These are phyloP conservation scores for Eurytoma californica DNA, from an alignment of 2,888 invertebrate genomes.

Conservation along the genomic window DNA sequence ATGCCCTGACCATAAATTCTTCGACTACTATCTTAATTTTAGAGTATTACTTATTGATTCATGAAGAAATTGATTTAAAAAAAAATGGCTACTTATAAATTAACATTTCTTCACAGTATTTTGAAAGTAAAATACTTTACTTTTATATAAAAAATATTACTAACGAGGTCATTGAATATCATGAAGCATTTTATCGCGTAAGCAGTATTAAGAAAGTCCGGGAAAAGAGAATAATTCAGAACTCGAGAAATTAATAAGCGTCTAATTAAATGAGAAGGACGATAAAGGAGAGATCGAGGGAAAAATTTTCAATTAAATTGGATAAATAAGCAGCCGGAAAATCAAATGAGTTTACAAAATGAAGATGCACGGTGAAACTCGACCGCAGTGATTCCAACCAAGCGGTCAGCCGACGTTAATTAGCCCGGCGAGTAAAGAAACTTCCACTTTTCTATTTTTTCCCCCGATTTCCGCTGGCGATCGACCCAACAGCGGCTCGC, in stretches of 20 bases:
- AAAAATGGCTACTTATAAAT: too few relatives aligned
- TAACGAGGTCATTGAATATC: too few relatives aligned
- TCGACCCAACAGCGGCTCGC: not conserved
- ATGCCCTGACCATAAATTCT: too few relatives aligned
- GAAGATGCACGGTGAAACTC: slow-evolving; percentile 27
- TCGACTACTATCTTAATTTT: too few relatives aligned
- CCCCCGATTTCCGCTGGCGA: slow-evolving; percentile 15
- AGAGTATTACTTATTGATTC: too few relatives aligned
- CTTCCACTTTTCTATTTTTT: slow-evolving; percentile 37
- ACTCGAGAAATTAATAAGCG: slow-evolving; percentile 18
- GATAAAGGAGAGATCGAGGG: not conserved
- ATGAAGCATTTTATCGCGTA: not conserved
- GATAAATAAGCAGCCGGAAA: slow-evolving; percentile 25
- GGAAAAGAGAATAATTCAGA: slow-evolving; percentile 9
- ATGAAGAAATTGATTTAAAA: too few relatives aligned
- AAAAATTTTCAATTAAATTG: slow-evolving; percentile 37
- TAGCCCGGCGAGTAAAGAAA: slow-evolving; percentile 43
- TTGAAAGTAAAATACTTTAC: too few relatives aligned
- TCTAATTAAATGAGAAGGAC: slow-evolving; percentile 2
- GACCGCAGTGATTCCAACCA: slow-evolving; percentile 40
- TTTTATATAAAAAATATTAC: too few relatives aligned
- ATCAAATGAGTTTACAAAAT: slow-evolving; percentile 39
- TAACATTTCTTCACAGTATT: too few relatives aligned
- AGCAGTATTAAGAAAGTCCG: not conserved
- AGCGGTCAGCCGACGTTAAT: slow-evolving; percentile 43